Base-by-base conservation (phyloP, 1,140 invertebrate species). In the Melitaea cinxia region DNA sequence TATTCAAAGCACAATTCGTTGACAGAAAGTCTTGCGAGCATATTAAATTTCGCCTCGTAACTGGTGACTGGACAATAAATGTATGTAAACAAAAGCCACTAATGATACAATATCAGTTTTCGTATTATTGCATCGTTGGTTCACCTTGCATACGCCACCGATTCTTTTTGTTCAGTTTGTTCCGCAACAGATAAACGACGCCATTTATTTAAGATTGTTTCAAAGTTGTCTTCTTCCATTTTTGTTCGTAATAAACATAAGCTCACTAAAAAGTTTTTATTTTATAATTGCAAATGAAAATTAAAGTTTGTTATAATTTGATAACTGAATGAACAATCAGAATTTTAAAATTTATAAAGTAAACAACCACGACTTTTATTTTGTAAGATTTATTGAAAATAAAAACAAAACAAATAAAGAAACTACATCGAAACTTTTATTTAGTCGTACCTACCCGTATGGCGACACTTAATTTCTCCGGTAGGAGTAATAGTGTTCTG, bases 171-270 rank as follows among this genome's bases (percentile, higher is more conserved):
- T 67, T 80, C 80, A 17, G 30, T 12, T 50, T 49, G 49, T 17
- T 66, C 68, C 21, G 55, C 37, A 54, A 75, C 83, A 65, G 83
- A 86, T 70, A 87, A 73, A 75, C 78, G 83, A 76, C 84, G 84
- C 84, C 84, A 87, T 75, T 80, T 82, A 65, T 64, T 85, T 71
- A 86, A 82, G 60, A 89, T 80, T 75, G 76, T 82, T 75, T 83
- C 74, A 77, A 89, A 89, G 64, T 78, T 82, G 65, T 78, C 82
- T 75, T 87, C 79, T 80, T 87, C 79, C 84, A 89, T 89, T 74
- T 79, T 80, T 61, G 68, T 71, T 55, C 55, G 63, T 67, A 73
- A 75, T 68, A 72, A 78, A 71, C 70, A 69, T 68, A 62, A 64
- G 19, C 61, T 49, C 17, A 77, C 72, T 65, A 87, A 84, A 79